Conservation (phyloP, 2,113 vertebrate genomes). For the Dromaius novaehollandiae region DNA sequence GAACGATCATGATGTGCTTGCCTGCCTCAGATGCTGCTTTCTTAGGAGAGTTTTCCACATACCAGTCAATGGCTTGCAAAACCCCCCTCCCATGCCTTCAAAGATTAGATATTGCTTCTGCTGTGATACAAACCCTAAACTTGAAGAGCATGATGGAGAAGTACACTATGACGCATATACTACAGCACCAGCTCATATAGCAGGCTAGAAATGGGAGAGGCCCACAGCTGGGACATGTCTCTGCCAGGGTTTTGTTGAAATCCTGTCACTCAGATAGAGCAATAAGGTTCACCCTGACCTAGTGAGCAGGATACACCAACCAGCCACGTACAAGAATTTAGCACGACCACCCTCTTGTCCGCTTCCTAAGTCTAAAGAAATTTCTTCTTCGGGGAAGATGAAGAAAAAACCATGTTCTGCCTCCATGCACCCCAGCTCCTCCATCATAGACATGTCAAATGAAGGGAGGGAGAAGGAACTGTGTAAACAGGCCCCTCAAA, state of each 20-base stretch:
- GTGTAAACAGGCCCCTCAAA: background rate
- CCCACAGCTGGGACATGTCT: background rate
- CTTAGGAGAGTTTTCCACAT: background rate
- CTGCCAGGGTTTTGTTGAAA: background rate
- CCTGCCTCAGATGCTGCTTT: background rate
- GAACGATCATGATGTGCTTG: background rate
- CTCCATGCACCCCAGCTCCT: background rate
- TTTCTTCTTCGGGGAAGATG: background rate
- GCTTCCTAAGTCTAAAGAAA: background rate
- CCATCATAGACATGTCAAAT: background rate
- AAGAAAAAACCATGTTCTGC: background rate
- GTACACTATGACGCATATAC: background rate
- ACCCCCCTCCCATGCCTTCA: background rate
- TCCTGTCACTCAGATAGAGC: background rate
- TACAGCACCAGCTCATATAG: background rate
- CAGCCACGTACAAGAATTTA: background rate
- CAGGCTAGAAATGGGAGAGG: background rate
- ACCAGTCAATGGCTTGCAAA: background rate
- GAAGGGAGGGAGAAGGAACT: background rate
- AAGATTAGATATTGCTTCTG: background rate
- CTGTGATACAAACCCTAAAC: background rate
- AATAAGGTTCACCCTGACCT: background rate
- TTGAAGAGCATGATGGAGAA: background rate
- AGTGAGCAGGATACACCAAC: background rate
- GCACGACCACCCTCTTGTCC: background rate